Conservation (phyloP, 2,113 vertebrate genomes). For the Forbesichthys agassizii region DNA sequence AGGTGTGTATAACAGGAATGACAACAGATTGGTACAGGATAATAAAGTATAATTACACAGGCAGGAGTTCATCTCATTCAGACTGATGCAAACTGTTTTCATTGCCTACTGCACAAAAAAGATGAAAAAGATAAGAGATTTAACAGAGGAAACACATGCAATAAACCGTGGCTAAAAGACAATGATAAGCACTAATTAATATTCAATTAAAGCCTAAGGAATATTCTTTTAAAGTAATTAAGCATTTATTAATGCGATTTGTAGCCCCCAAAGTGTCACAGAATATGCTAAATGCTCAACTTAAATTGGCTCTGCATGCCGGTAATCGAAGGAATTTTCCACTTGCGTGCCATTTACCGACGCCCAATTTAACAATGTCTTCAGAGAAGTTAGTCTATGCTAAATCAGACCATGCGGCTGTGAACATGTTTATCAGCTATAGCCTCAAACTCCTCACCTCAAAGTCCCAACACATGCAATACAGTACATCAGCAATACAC, state of each 20-base stretch:
- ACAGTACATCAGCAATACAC: conserved; percentile 25
- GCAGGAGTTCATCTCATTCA: conserved; percentile 44
- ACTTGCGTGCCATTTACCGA: conserved; percentile 46
- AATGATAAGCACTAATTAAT: conserved; percentile 80
- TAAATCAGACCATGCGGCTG: conserved; percentile 11
- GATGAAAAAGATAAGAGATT: conserved; percentile 34
- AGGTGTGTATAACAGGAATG: not conserved
- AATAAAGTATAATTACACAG: conserved; percentile 47
- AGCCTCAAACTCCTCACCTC: conserved; percentile 31
- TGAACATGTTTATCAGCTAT: conserved; percentile 12
- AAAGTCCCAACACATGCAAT: conserved; percentile 16
- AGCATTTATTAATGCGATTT: conserved; percentile 79
- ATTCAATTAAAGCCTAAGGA: conserved; percentile 80
- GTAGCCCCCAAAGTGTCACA: conserved; percentile 77
- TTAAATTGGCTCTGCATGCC: conserved; percentile 54
- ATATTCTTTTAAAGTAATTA: conserved; percentile 79
- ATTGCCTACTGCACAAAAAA: conserved; percentile 23
- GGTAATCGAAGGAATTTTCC: conserved; percentile 49
- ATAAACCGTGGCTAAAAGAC: conserved; percentile 80
- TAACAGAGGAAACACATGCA: conserved; percentile 60
- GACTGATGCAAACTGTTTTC: conserved; percentile 43
- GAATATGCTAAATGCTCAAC: conserved; percentile 71
- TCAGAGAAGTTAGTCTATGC: conserved; percentile 28
- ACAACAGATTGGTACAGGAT: conserved; percentile 22
- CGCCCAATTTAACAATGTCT: conserved; percentile 48